Evolutionary conservation across 2,888 invertebrate species (phyloP).

Genomic region (Pristionchus fissidentatus): DNA sequence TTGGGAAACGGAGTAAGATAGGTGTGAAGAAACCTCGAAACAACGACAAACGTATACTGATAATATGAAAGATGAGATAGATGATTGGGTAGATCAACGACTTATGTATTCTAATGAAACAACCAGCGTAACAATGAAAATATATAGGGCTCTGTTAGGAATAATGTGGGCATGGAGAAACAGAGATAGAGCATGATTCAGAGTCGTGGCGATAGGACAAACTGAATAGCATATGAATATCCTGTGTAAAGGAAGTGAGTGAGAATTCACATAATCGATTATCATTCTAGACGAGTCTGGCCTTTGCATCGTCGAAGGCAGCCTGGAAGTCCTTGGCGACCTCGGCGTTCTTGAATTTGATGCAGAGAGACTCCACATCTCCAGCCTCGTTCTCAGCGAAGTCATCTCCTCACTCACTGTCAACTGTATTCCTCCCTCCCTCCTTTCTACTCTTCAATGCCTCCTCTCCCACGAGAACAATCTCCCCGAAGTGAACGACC

Average conservation of each 20-base stretch:
- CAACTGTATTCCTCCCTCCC: constrained; percentile 1
- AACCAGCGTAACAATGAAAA: background rate
- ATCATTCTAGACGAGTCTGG: background rate
- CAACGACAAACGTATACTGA: background rate
- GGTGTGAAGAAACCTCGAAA: constrained; percentile 24
- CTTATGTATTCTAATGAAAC: background rate
- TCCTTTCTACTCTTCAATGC: constrained; percentile 21
- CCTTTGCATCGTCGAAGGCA: constrained; percentile 79
- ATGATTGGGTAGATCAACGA: background rate
- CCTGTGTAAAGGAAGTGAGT: too few species aligned
- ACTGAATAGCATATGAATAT: too few species aligned
- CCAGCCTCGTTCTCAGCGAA: constrained; percentile 56
- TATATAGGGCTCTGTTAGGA: background rate
- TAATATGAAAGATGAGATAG: background rate
- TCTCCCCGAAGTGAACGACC: constrained; percentile 24
- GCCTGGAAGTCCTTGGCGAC: constrained; percentile 85
- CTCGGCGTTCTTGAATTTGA: constrained; percentile 87
- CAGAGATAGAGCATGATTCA: background rate
- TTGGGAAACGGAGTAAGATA: too few species aligned
- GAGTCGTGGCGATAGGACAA: background rate
- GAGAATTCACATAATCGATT: too few species aligned
- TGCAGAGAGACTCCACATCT: constrained; percentile 82
- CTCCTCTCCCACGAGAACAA: constrained; percentile 19
- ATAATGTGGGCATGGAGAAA: background rate
- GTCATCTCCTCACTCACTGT: constrained; percentile 53